These are phyloP conservation scores for Popillia japonica DNA, from an alignment of 1,140 invertebrate genomes.

Conservation along the genomic window DNA sequence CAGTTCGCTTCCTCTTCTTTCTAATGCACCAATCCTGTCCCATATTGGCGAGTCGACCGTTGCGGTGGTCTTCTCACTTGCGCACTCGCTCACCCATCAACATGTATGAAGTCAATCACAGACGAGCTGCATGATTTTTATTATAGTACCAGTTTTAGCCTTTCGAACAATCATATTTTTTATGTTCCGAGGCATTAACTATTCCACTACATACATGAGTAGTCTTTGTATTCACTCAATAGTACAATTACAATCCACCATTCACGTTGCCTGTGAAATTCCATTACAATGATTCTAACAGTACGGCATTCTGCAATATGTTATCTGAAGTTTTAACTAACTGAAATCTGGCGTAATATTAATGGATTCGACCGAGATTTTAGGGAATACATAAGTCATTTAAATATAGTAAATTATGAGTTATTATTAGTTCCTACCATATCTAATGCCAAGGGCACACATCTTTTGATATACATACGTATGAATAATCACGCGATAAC, in stretches of 20 bases:
- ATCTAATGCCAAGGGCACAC: too few species aligned
- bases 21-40: slow-evolving; percentile 77
- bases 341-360: too few species aligned
- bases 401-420: too few species aligned
- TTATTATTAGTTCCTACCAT: too few species aligned
- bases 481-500: too few species aligned
- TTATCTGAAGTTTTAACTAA: too few species aligned
- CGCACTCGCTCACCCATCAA: slow-evolving; percentile 1
- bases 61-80: background rate
- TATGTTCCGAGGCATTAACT: background rate
- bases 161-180: background rate
- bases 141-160: background rate
- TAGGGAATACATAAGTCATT: too few species aligned
- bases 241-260: background rate
- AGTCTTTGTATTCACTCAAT: background rate
- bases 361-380: too few species aligned
- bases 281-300: slow-evolving; percentile 33
- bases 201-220: background rate
- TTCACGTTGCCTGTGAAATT: background rate
- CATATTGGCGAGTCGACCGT: slow-evolving; percentile 59
- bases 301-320: too few species aligned
- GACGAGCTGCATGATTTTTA: slow-evolving; percentile 20
- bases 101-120: background rate
- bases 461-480: too few species aligned
- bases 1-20: slow-evolving; percentile 70